A percentile compares a stretch with the other conserved stretches of the same genome.
phyloP scores from a whole-genome alignment of 2,888 invertebrate species.

The Taphrorychus bicolor region DNA sequence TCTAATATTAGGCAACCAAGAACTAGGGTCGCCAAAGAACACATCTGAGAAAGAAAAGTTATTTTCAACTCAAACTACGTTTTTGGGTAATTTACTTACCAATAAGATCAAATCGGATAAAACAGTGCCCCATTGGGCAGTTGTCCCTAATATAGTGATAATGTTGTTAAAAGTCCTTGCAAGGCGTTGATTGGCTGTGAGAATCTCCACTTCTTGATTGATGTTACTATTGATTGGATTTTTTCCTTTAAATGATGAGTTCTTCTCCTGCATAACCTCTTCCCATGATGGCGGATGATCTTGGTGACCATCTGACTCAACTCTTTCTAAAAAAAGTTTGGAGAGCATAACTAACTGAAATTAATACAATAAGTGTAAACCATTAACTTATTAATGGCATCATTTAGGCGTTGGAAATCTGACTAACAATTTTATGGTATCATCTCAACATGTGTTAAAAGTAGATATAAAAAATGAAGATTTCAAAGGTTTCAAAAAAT shows the following conservation, averaged over 20 bases:
- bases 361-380: no score
- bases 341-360: no score
- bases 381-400: no score
- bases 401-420: no score
- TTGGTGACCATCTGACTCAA: no score
- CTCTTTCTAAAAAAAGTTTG: no score
- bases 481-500: no score
- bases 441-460: no score
- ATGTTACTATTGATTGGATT: no score
- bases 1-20: not conserved
- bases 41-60: not conserved
- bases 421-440: no score
- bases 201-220: not conserved
- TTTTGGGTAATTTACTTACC: not conserved
- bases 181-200: not conserved
- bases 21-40: not conserved
- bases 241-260: not conserved
- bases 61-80: not conserved
- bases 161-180: not conserved
- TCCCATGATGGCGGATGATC: not conserved
- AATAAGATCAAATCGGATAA: not conserved
- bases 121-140: not conserved
- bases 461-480: no score
- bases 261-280: conserved; percentile 3
- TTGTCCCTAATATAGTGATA: not conserved